Evolutionary conservation across 2,797 vertebrate species (phyloP), one percentile per base, ranked within the genome.

Genomic region (Sarcophilus harrisii): DNA sequence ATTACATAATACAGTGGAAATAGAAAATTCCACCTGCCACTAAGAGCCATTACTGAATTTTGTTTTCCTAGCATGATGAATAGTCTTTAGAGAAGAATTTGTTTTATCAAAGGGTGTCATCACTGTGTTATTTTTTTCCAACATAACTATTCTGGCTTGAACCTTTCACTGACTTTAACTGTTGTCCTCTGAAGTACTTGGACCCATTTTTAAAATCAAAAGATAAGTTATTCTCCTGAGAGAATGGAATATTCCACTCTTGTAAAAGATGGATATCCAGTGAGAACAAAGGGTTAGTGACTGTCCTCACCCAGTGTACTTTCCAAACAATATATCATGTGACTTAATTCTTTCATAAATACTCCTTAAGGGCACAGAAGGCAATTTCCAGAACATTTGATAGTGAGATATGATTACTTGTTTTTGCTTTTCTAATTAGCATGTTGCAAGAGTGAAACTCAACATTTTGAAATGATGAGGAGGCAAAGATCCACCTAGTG

Each of bases 181-280:
- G 55, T 12, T 58, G 57, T 16, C 52, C 16, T 38, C 66, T 66
- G 28, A 57, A 9, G 55, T n/a, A 12, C 27, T 96, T 8, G 1
- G n/a, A 30, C 66, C 81, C 57, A 57, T 93, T 96, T 94, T 93
- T 92, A 87, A 94, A 89, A 87, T 93, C 58, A 90, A 90, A 93
- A 94, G 91, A 89, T 95, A 90, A 59, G 45, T 97, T 95, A 54
- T 92, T 96, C 55, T 90, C 58, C 16, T 95, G 93, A 57, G 91
- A 95, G 92, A 90, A 59, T 60, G 92, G 96, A 95, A 93, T 92
- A 81, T 93, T 93, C 95, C 62, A 96, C 95, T 96, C 87, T 95
- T 91, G 87, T 92, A 52, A 58, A n/a, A 94, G 58, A 92, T 38
- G 38, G 73, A 29, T 57, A 52, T 87, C 28, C 32, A 90, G 38